These are phyloP conservation scores for Smithornis capensis DNA, from an alignment of 2,113 vertebrate genomes.

Conservation along the genomic window DNA sequence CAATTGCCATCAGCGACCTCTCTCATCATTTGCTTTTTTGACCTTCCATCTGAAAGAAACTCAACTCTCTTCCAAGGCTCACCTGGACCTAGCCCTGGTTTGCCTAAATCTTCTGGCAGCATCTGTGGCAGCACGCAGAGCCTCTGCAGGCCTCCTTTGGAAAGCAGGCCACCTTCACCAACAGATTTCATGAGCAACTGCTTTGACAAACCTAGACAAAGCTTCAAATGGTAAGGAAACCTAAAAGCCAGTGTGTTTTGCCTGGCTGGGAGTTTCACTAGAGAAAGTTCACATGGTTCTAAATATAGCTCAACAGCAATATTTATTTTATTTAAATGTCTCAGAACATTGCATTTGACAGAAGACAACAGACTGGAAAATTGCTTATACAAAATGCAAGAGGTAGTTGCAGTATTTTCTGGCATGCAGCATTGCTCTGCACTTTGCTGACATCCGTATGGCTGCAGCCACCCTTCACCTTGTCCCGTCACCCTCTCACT, in stretches of 20 bases:
- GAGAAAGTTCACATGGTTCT: slow-evolving; percentile 39
- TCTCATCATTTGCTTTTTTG: background rate
- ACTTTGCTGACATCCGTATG: background rate
- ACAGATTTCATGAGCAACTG: background rate
- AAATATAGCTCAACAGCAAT: slow-evolving; percentile 61
- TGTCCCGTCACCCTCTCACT: background rate
- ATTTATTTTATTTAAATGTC: slow-evolving; percentile 71
- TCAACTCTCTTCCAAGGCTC: background rate
- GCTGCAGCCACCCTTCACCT: background rate
- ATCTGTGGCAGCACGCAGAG: background rate
- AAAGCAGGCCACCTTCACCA: background rate
- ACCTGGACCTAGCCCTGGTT: background rate
- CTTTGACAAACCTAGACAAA: background rate
- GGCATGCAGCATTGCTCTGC: slow-evolving; percentile 12
- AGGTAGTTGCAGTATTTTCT: slow-evolving; percentile 60
- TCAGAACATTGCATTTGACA: slow-evolving; percentile 71
- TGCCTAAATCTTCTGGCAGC: background rate
- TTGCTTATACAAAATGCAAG: slow-evolving; percentile 68
- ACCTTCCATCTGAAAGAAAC: background rate
- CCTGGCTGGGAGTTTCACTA: slow-evolving; percentile 46
- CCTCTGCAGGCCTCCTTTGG: background rate
- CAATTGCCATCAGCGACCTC: background rate
- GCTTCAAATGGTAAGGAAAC: background rate
- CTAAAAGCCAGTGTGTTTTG: slow-evolving; percentile 30
- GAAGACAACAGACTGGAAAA: slow-evolving; percentile 71